Evolutionary conservation across 2,797 vertebrate species (phyloP).

Genomic region (Peromyscus melanophrys): DNA sequence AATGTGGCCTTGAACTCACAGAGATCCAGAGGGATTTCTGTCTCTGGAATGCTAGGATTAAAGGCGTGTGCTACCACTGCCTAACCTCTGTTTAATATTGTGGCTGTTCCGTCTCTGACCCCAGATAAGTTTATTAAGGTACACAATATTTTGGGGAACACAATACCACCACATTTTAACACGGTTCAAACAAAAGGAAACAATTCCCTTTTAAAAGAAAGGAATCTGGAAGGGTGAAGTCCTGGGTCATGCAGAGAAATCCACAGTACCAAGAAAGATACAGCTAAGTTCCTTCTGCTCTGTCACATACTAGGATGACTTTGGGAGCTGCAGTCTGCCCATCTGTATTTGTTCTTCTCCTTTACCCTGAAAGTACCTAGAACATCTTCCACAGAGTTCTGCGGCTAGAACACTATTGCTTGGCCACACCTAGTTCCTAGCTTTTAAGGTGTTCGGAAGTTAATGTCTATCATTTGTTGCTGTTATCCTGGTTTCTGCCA

Average conservation of each 20-base stretch:
- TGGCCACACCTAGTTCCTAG: not conserved
- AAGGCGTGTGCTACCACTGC: no score
- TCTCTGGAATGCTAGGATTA: no score
- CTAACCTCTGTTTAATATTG: no score
- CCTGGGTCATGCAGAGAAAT: not conserved
- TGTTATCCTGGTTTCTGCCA: accelerated
- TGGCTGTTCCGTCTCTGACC: no score
- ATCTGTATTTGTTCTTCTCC: not conserved
- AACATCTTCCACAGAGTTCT: not conserved
- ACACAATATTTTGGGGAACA: no score
- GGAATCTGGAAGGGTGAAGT: not conserved
- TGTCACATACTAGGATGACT: not conserved
- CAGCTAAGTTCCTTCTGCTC: not conserved
- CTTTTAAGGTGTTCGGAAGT: not conserved
- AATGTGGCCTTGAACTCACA: no score
- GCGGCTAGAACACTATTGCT: not conserved
- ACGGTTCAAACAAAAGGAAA: not conserved
- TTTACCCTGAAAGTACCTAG: not conserved
- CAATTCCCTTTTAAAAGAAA: not conserved
- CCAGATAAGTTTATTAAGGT: no score
- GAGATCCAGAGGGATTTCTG: no score
- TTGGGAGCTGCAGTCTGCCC: not conserved
- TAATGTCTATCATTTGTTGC: not conserved
- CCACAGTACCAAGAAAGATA: not conserved
- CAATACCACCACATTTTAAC: no score